phyloP scores from a whole-genome alignment of 1,140 invertebrate species.

The Liolophura sinensis region DNA sequence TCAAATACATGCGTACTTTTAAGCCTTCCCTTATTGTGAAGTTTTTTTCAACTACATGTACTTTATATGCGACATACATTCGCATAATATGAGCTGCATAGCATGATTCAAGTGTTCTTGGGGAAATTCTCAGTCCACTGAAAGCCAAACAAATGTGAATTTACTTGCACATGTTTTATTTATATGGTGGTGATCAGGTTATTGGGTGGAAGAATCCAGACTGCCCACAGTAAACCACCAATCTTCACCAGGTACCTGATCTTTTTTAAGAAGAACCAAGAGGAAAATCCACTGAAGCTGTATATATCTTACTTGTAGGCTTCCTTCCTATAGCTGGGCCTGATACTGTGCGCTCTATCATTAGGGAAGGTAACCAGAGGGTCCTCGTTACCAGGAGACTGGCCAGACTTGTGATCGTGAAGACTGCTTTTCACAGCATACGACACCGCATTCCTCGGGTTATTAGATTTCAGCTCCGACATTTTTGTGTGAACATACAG shows the following conservation, averaged over 20 bases:
- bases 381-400: slow-evolving; percentile 21
- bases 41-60: no score
- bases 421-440: slow-evolving; percentile 38
- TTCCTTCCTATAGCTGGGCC: slow-evolving; percentile 45
- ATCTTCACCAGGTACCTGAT: background rate
- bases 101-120: no score
- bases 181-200: no score
- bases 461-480: slow-evolving; percentile 26
- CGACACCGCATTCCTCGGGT: slow-evolving; percentile 46
- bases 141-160: no score
- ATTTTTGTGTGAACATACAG: slow-evolving; percentile 52
- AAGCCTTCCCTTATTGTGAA: no score
- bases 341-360: slow-evolving; percentile 54
- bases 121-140: no score
- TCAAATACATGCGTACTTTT: no score
- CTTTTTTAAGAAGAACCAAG: no score
- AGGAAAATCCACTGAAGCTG: background rate
- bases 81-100: no score
- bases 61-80: no score
- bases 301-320: slow-evolving; percentile 47
- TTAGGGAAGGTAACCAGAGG: slow-evolving; percentile 55
- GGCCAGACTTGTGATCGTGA: slow-evolving; percentile 29
- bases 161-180: no score
- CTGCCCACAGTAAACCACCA: background rate
- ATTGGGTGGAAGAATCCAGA: no score